Base-by-base conservation (phyloP, 2,113 vertebrate species). In the Nycticorax nycticorax region DNA sequence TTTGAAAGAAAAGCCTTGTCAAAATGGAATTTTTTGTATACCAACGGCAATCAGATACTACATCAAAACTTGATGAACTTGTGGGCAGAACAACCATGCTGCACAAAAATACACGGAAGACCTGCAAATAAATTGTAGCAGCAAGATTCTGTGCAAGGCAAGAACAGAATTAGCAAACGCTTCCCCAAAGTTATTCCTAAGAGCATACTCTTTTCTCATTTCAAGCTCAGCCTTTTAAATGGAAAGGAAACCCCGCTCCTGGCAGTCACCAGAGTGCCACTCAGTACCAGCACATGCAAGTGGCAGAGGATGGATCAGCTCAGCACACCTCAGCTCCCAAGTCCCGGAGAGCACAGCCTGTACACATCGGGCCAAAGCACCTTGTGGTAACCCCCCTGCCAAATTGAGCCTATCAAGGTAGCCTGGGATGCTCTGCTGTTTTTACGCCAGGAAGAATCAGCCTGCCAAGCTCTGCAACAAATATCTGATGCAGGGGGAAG, bases 331-430 rank as follows among this genome's bases (percentile, higher is more conserved):
- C 41, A 28, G 17, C 41, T 82, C 14, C 23, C 4, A 9, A 14
- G 45, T 6, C 13, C 47, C 7, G 47, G 41, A 55, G 14, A 35
- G 41, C 26, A 8, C 27, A 80, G 47, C 37, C 8, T 27, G 9
- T 2, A 11, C 12, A 2, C 0, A 1, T 22, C 12, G 3, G 15
- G 20, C 33, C 45, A 43, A 41, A 28, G 35, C 20, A 13, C 33
- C 41, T 9, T 27, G 18, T 2, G 6, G 8, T 23, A 30, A 77
- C 33, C 0, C 39, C 45, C 10, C 30, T 41, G 50, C 66, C 41
- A 27, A 4, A 23, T 0, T 2, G 21, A 24, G 12, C 17, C 35
- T 7, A 7, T 7, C 10, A 1, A 2, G 1, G 0, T 5, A 41
- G 23, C 22, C 9, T 6, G 41, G 26, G 39, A 18, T 14, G 6